Evolutionary conservation across 1,140 invertebrate species (phyloP).

Genomic region (Goniozus legneri): DNA sequence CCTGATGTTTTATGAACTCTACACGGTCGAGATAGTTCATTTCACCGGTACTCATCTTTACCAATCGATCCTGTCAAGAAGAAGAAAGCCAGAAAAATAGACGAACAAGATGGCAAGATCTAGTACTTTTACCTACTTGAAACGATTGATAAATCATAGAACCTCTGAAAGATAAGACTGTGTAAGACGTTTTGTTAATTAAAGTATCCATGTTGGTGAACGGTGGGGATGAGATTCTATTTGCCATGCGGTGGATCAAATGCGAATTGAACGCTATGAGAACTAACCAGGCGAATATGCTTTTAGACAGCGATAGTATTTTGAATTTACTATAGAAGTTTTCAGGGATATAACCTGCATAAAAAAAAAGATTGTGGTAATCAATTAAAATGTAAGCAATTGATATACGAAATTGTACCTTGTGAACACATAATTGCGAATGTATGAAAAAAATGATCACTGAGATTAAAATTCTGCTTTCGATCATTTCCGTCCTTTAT

Average conservation of each 20-base stretch:
- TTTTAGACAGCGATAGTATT: slow-evolving; percentile 23
- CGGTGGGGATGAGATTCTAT: slow-evolving; percentile 14
- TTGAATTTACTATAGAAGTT: slow-evolving; percentile 18
- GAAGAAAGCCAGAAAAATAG: too few species aligned
- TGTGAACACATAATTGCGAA: slow-evolving; percentile 21
- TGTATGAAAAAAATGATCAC: slow-evolving; percentile 32
- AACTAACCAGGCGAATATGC: slow-evolving; percentile 25
- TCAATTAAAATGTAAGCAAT: too few species aligned
- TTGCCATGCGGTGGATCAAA: slow-evolving; percentile 27
- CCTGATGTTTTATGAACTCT: too few species aligned
- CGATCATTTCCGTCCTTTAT: background rate
- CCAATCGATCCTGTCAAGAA: too few species aligned
- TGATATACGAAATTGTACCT: too few species aligned
- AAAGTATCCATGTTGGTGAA: slow-evolving; percentile 23
- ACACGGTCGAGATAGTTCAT: too few species aligned
- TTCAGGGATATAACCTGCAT: slow-evolving; percentile 18
- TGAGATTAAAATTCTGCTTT: slow-evolving; percentile 13
- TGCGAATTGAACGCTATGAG: slow-evolving; percentile 26
- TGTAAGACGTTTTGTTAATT: slow-evolving; percentile 24
- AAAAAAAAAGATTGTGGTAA: too few species aligned
- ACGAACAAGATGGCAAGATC: too few species aligned
- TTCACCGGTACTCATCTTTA: too few species aligned
- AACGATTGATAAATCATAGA: slow-evolving; percentile 9
- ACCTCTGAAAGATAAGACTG: slow-evolving; percentile 15
- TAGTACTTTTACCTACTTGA: too few species aligned